Conservation (phyloP, 2,888 invertebrate genomes). For the Eupithecia centaureata region DNA sequence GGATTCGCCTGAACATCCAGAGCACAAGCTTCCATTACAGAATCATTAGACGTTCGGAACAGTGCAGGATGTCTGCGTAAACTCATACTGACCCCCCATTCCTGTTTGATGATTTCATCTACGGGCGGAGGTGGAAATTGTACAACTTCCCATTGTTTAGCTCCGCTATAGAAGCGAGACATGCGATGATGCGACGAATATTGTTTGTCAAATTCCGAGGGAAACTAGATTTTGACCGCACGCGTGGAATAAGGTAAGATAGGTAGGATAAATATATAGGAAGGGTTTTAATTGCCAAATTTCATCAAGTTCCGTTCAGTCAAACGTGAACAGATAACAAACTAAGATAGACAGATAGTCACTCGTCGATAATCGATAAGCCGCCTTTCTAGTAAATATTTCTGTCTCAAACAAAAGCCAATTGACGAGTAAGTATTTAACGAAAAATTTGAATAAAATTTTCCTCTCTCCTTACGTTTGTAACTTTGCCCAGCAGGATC, state of each 20-base stretch:
- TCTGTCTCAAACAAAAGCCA: no score
- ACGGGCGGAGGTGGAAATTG: slow-evolving; percentile 52
- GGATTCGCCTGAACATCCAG: slow-evolving; percentile 14
- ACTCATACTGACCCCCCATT: slow-evolving; percentile 44
- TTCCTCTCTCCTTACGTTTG: no score
- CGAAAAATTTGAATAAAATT: no score
- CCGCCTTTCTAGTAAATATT: no score
- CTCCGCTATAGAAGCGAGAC: slow-evolving; percentile 33
- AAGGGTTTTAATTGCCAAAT: not conserved
- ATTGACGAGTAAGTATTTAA: no score
- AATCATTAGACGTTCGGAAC: slow-evolving; percentile 27
- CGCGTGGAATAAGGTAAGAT: no score
- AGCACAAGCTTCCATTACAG: slow-evolving; percentile 30
- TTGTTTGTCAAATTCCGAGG: not conserved
- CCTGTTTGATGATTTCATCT: slow-evolving; percentile 54
- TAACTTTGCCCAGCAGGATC: no score
- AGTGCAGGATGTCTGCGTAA: slow-evolving; percentile 42
- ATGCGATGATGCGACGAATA: slow-evolving; percentile 13
- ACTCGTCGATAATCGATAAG: no score
- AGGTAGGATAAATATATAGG: no score
- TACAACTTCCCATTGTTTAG: slow-evolving; percentile 54
- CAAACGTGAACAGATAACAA: not conserved
- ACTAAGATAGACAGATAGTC: not conserved
- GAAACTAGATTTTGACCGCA: not conserved
- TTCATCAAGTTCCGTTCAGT: not conserved